These are phyloP conservation scores for Thryonomys swinderianus DNA, from an alignment of 2,113 vertebrate species.

Conservation along the genomic window DNA sequence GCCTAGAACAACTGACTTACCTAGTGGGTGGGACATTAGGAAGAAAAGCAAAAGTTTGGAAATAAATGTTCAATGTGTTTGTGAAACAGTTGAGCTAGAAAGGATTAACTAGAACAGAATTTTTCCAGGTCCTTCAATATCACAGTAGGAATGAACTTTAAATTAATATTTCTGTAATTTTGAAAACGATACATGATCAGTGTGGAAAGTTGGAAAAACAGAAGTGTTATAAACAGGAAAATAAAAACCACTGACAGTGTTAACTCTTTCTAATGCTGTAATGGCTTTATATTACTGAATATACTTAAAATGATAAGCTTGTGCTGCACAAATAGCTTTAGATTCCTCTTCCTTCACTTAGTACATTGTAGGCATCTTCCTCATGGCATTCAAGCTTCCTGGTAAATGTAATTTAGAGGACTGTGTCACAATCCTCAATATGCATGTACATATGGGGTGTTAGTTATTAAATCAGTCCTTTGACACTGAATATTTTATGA, in stretches of 20 bases:
- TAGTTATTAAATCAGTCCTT: conserved; percentile 60
- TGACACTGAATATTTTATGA: conserved; percentile 57
- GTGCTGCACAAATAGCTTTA: conserved; percentile 7
- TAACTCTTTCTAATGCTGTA: conserved; percentile 15
- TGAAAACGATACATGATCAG: conserved; percentile 8
- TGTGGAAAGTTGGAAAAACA: conserved; percentile 30
- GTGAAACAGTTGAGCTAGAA: background rate
- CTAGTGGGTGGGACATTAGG: background rate
- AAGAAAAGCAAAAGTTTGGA: background rate
- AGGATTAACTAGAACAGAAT: background rate
- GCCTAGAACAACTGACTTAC: background rate
- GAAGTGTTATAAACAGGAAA: conserved; percentile 34
- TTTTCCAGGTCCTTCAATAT: background rate
- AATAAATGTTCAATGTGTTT: background rate
- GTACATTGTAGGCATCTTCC: conserved; percentile 36
- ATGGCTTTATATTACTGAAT: background rate
- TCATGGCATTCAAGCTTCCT: conserved; percentile 25
- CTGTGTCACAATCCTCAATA: conserved; percentile 25
- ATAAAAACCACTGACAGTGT: background rate
- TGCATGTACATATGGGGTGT: background rate
- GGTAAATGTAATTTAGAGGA: conserved; percentile 57
- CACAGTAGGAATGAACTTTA: background rate
- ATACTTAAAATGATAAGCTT: background rate
- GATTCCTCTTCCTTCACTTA: background rate
- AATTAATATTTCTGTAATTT: background rate